Percentiles rank a stretch among this genome's conserved stretches.
These are phyloP conservation scores for Metacarcinus magister DNA, from an alignment of 2,888 invertebrate genomes.

Conservation along the genomic window DNA sequence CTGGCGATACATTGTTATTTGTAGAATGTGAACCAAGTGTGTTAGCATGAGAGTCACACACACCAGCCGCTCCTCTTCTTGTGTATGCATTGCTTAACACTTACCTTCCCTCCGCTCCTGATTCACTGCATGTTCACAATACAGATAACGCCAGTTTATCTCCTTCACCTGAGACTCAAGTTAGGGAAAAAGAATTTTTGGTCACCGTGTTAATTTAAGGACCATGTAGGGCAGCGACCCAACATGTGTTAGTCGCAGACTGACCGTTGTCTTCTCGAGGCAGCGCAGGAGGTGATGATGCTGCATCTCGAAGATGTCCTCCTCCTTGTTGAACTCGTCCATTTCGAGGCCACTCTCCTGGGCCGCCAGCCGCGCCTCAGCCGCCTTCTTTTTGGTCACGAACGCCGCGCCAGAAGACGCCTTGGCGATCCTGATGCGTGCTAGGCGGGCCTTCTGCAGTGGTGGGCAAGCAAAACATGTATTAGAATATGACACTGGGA, in stretches of 20 bases:
- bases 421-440: conserved; percentile 98
- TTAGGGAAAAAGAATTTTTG: not conserved
- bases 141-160: not conserved
- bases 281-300: conserved; percentile 99
- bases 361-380: conserved; percentile 96
- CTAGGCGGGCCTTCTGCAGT: conserved; percentile 98
- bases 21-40: not conserved
- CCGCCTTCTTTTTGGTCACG: conserved; percentile 99
- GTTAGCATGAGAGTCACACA: not conserved
- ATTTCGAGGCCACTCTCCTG: conserved; percentile 96
- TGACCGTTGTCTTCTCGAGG: conserved; percentile 98
- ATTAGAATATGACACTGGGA: not conserved
- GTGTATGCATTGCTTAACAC: not conserved
- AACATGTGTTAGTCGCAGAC: conserved; percentile 83
- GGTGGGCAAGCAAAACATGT: conserved; percentile 50
- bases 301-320: conserved; percentile 99
- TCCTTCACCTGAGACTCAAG: not conserved
- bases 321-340: conserved; percentile 94
- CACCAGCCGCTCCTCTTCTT: not conserved
- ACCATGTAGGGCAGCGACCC: not conserved
- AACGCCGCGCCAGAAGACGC: conserved; percentile 99
- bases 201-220: not conserved
- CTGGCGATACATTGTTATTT: not conserved
- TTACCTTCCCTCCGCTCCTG: not conserved
- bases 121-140: not conserved